phyloP scores from a whole-genome alignment of 2,113 vertebrate genomes.

The Phyllostomus hastatus region DNA sequence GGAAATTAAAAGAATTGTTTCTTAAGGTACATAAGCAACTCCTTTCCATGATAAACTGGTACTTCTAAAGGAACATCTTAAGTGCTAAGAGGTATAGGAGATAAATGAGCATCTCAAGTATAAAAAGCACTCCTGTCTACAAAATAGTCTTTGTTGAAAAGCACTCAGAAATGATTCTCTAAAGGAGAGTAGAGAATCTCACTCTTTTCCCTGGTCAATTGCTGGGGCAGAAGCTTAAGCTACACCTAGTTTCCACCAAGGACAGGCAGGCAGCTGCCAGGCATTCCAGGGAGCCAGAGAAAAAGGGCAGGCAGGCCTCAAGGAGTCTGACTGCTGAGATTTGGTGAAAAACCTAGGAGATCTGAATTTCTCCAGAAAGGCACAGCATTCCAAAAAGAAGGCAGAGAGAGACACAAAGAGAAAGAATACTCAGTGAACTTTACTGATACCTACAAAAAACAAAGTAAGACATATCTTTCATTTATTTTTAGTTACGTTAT shows the following conservation, averaged over 20 bases:
- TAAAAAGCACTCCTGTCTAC: constrained; percentile 44
- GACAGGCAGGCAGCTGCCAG: constrained; percentile 34
- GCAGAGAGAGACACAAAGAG: not conserved
- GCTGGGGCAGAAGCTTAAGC: constrained; percentile 1
- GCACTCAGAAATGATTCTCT: not conserved
- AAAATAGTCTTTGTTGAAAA: constrained; percentile 45
- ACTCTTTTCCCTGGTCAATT: constrained; percentile 22
- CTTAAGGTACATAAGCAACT: constrained; percentile 9
- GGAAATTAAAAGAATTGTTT: constrained; percentile 32
- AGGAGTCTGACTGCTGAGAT: not conserved
- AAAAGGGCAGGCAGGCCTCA: constrained; percentile 7
- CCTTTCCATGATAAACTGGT: not conserved
- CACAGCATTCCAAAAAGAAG: not conserved
- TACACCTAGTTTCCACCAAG: constrained; percentile 45
- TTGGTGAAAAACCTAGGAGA: not conserved
- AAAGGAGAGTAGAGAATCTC: not conserved
- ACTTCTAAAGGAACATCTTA: constrained; percentile 24
- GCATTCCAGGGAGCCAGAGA: constrained; percentile 14
- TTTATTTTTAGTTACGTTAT: not conserved
- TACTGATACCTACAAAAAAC: constrained; percentile 9
- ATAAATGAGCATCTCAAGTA: constrained; percentile 49
- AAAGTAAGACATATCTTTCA: not conserved
- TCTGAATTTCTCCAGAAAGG: constrained; percentile 7
- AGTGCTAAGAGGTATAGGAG: constrained; percentile 14
- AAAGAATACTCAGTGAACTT: not conserved